Evolutionary conservation across 2,113 vertebrate genomes (phyloP), one percentile per base, ranked within the genome.

Genomic region (Callocephalon fimbriatum): DNA sequence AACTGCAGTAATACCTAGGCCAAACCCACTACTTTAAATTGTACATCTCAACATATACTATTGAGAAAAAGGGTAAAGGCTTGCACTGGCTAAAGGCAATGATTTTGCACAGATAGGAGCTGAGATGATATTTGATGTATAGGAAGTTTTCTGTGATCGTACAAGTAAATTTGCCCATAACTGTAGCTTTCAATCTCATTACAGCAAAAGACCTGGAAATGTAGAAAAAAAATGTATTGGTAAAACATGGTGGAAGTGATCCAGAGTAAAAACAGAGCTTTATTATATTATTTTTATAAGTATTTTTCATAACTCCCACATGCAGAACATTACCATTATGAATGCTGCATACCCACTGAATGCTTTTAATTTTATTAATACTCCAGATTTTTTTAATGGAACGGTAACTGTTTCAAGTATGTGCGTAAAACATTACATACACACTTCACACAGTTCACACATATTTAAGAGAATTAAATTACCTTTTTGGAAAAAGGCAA

Each of bases 401-500:
- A 53, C 3, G 32, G 3, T n/a, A 81, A 29, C 7, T 40, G 7
- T 94, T 79, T 85, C 15, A 71, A 88, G 27, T 67, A 10, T 38
- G 38, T 38, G 38, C 38, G 8, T 38, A 38, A 38, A 38, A 38
- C 38, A 38, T 38, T 38, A 38, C 38, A 38, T 38, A 38, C 38
- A 38, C 38, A 38, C 38, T 38, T 38, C 38, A 38, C 38, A 38
- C 38, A 38, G 38, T 38, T 38, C 38, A 38, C 38, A 38, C 38
- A 38, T 38, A 75, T 32, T 58, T 65, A 75, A 68, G 37, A 74
- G 9, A 86, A 65, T 40, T 61, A 58, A 76, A 66, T 51, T 63
- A 82, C 87, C 59, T 72, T 3, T 86, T 58, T 80, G 54, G 44
- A 29, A 75, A 83, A 87, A 79, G 32, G 27, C 38, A 74, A 90